Conservation (phyloP, 92 coral and sea anemone genomes). For the Phymanthus crucifer region DNA sequence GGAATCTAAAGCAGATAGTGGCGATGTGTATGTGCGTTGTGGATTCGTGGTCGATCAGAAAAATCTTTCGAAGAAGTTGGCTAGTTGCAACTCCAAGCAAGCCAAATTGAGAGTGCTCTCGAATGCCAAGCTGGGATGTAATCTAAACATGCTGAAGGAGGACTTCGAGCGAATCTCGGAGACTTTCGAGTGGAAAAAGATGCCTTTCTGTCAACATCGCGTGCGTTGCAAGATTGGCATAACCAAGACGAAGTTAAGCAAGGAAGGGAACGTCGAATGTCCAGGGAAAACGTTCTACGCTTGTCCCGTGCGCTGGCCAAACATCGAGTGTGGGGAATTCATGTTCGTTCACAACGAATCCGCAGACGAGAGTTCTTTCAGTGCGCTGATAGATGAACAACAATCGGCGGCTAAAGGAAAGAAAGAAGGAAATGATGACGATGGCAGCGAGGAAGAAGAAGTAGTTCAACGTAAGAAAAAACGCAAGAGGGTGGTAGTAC, state of each 20-base stretch:
- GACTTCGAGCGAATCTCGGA: background rate
- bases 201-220: background rate
- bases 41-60: background rate
- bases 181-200: background rate
- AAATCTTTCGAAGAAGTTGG: background rate
- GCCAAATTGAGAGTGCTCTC: background rate
- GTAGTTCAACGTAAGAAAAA: too few species aligned
- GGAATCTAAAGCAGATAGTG: background rate
- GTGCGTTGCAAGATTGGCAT: background rate
- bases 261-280: background rate
- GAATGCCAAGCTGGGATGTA: background rate
- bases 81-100: background rate
- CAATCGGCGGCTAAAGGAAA: background rate
- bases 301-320: background rate
- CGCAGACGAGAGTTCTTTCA: background rate
- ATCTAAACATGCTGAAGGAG: background rate
- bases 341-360: background rate
- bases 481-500: too few species aligned
- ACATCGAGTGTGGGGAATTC: background rate
- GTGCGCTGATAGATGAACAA: background rate
- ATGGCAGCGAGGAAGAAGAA: background rate
- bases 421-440: background rate
- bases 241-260: background rate
- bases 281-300: background rate
- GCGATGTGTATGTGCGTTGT: background rate